Conservation (phyloP, 2,888 invertebrate species). For the Microctonus hyperodae region DNA sequence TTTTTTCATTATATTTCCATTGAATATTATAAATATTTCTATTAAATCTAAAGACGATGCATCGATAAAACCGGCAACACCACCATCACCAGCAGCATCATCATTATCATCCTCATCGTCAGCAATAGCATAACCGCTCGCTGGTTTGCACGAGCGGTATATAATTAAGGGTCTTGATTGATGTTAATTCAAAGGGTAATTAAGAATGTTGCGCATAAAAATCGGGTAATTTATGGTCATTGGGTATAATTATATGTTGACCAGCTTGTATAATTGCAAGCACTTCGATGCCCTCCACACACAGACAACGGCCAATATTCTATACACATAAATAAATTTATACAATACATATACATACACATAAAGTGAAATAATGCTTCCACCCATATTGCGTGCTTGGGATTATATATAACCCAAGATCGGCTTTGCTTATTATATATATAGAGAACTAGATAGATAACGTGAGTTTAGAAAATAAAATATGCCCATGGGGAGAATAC, state of each 20-base stretch:
- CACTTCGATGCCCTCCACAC: slow-evolving; percentile 40
- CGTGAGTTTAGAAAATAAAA: slow-evolving; percentile 31
- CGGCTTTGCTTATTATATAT: slow-evolving; percentile 57
- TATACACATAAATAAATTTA: neutral
- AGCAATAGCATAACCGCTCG: slow-evolving; percentile 43
- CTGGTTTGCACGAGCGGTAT: slow-evolving; percentile 52
- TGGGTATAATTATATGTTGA: slow-evolving; percentile 64
- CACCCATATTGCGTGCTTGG: slow-evolving; percentile 14
- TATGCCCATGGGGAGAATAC: slow-evolving; percentile 6
- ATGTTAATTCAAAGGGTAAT: slow-evolving; percentile 65
- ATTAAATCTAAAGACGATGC: neutral
- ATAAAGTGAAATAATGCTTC: slow-evolving; percentile 1
- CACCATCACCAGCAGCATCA: neutral
- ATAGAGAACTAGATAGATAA: slow-evolving; percentile 54
- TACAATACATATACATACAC: neutral
- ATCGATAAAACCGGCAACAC: slow-evolving; percentile 12
- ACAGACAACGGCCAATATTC: slow-evolving; percentile 10
- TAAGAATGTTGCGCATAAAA: slow-evolving; percentile 64
- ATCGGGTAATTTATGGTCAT: slow-evolving; percentile 64
- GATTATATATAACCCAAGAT: slow-evolving; percentile 52
- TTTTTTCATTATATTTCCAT: neutral
- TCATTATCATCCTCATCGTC: slow-evolving; percentile 1
- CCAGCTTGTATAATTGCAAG: slow-evolving; percentile 63
- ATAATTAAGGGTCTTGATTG: slow-evolving; percentile 63
- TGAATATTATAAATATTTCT: slow-evolving; percentile 2